Conservation (phyloP, 2,113 vertebrate genomes). For the Oophaga pumilio region DNA sequence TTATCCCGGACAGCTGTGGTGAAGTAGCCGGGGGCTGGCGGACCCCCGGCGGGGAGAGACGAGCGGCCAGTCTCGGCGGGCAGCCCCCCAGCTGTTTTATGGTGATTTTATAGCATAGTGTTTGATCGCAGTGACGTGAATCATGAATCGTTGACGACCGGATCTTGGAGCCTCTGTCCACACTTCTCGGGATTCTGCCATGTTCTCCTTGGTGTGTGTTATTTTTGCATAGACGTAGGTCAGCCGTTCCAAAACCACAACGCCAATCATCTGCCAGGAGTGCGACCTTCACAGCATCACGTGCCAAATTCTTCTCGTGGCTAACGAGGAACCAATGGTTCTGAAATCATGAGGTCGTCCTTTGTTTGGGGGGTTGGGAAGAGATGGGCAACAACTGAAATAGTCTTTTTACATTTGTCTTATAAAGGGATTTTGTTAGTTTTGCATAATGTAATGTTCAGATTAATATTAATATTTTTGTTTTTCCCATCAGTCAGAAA, state of each 20-base stretch:
- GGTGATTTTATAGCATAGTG: conserved; percentile 29
- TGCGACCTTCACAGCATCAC: neutral
- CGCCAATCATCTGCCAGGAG: neutral
- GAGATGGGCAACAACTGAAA: neutral
- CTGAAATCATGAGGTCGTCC: neutral
- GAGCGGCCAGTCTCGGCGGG: too few species aligned
- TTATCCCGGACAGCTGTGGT: conserved; percentile 66
- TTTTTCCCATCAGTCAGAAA: too few species aligned
- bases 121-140: neutral
- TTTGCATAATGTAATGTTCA: neutral
- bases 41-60: neutral
- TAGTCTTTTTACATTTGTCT: neutral
- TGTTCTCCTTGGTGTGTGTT: neutral
- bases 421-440: neutral
- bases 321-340: neutral
- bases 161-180: neutral
- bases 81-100: neutral
- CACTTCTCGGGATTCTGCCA: neutral
- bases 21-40: conserved; percentile 59
- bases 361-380: neutral
- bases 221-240: neutral
- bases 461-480: neutral
- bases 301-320: neutral
- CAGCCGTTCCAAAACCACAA: neutral
- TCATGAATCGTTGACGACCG: neutral